phyloP scores from a whole-genome alignment of 2,888 invertebrate species.

The Amiota communis region DNA sequence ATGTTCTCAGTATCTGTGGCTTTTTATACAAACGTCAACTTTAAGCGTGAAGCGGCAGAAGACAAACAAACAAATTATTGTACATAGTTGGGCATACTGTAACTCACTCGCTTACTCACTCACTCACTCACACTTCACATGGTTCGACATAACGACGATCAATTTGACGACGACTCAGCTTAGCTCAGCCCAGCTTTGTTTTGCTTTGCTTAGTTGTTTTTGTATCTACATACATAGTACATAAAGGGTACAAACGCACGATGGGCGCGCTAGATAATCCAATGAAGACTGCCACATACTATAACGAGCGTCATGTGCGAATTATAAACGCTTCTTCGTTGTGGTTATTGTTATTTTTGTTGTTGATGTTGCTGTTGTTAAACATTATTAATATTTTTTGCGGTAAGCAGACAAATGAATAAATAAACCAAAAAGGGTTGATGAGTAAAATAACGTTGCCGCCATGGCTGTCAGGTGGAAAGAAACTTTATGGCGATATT shows the following conservation, averaged over 20 bases:
- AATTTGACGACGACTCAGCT: slow-evolving; percentile 43
- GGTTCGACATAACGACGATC: slow-evolving; percentile 35
- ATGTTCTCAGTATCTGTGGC: slow-evolving; percentile 38
- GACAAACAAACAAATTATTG: neutral
- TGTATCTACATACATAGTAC: slow-evolving; percentile 1
- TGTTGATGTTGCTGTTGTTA: slow-evolving; percentile 33
- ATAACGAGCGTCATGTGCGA: slow-evolving; percentile 56
- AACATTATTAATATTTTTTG: slow-evolving; percentile 19
- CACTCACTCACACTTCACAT: slow-evolving; percentile 10
- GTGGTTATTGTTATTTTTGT: slow-evolving; percentile 31
- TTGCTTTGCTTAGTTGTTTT: slow-evolving; percentile 25
- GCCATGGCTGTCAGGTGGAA: slow-evolving; percentile 39
- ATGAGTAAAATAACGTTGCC: slow-evolving; percentile 59
- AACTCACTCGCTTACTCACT: too few species aligned
- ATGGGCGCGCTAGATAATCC: slow-evolving; percentile 66
- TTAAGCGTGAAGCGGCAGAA: slow-evolving; percentile 1
- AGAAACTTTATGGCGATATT: slow-evolving; percentile 45
- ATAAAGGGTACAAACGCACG: slow-evolving; percentile 40
- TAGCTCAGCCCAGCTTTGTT: slow-evolving; percentile 26
- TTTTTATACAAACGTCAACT: slow-evolving; percentile 52
- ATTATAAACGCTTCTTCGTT: slow-evolving; percentile 49
- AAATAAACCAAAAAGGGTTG: slow-evolving; percentile 19
- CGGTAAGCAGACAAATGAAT: slow-evolving; percentile 7
- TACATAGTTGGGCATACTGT: slow-evolving; percentile 31
- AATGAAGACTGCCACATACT: slow-evolving; percentile 45